Evolutionary conservation across 2,113 vertebrate genomes (phyloP), one percentile per base, ranked within the genome.

Genomic region (Butorides virescens): DNA sequence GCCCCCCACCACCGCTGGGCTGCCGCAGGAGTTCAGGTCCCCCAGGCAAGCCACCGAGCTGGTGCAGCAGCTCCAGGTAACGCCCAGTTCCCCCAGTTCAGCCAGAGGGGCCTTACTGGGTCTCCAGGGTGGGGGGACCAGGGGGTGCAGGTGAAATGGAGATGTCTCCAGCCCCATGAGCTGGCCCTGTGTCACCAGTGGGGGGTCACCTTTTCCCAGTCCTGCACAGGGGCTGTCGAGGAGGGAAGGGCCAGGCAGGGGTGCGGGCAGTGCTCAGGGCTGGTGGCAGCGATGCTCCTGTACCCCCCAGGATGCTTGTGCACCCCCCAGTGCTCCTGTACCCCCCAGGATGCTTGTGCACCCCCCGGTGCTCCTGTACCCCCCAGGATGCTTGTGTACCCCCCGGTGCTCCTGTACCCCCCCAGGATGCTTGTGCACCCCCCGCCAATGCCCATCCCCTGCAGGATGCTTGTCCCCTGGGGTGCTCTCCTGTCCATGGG

Each of bases 31-130:
- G 58, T 98, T 99, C 95, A 97, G 98, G 73, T 98, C 97, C 6
- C 98, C 98, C 1, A 95, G 97, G 21, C 98, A 99, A 95, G 99
- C 99, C 90, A 98, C 98, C 2, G 93, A 97, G 7, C 98, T 99
- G 93, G 97, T 99, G 13, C 98, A 99, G 68, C 99, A 99, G 93
- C 98, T 99, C 5, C 99, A 99, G 99, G 99, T 99, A 97, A 86
- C 0, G 2, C 34, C 87, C 55, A 2, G 52, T 13, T 53, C 9
- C 21, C 26, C 71, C 79, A 8, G 55, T 61, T 26, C n/a, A 29
- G 52, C 42, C 67, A 4, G 37, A 23, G 44, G 7, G 9, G 5
- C 26, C 4, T 15, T 2, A 12, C 55, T 42, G 74, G 84, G 58
- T 15, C 26, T 27, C 3, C 7, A 6, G 34, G 27, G 25, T 9